These are phyloP conservation scores for Scartelaos histophorus DNA, from an alignment of 2,113 vertebrate species.

Conservation along the genomic window DNA sequence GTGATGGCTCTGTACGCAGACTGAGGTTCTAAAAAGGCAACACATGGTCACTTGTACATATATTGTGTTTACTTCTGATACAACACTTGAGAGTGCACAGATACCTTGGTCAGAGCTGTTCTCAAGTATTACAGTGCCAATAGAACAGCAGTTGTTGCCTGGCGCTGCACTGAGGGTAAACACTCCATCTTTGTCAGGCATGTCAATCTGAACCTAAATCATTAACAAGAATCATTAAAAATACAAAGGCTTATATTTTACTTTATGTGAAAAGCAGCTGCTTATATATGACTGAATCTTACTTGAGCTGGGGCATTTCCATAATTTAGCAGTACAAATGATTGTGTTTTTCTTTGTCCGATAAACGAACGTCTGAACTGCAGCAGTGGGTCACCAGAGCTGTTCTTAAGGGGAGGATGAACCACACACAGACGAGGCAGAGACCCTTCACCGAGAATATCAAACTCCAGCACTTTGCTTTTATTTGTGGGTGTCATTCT, in stretches of 20 bases:
- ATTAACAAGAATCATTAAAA: not conserved
- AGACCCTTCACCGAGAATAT: slow-evolving; percentile 82
- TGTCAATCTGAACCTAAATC: slow-evolving; percentile 81
- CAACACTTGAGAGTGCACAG: not conserved
- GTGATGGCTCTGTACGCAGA: slow-evolving; percentile 70
- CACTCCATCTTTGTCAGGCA: slow-evolving; percentile 74
- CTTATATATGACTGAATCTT: slow-evolving; percentile 12
- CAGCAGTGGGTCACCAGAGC: slow-evolving; percentile 75
- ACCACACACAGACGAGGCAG: slow-evolving; percentile 81
- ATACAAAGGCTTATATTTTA: not conserved
- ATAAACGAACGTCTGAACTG: slow-evolving; percentile 80
- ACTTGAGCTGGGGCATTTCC: slow-evolving; percentile 82
- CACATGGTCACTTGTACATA: not conserved
- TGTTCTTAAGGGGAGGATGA: slow-evolving; percentile 72
- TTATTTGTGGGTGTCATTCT: slow-evolving; percentile 49
- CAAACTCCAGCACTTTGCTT: slow-evolving; percentile 75
- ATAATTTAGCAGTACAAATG: slow-evolving; percentile 82
- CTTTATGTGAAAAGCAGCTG: not conserved
- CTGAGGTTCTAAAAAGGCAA: slow-evolving; percentile 59
- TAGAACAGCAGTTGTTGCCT: slow-evolving; percentile 62
- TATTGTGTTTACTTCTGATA: not conserved
- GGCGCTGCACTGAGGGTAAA: slow-evolving; percentile 77
- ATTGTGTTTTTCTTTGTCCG: slow-evolving; percentile 69
- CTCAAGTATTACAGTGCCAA: slow-evolving; percentile 31
- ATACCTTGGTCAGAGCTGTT: slow-evolving; percentile 55